Percentiles rank a stretch among this genome's conserved stretches.
Conservation (phyloP, 1,140 invertebrate genomes). For the Caenorhabditis inopinata region DNA sequence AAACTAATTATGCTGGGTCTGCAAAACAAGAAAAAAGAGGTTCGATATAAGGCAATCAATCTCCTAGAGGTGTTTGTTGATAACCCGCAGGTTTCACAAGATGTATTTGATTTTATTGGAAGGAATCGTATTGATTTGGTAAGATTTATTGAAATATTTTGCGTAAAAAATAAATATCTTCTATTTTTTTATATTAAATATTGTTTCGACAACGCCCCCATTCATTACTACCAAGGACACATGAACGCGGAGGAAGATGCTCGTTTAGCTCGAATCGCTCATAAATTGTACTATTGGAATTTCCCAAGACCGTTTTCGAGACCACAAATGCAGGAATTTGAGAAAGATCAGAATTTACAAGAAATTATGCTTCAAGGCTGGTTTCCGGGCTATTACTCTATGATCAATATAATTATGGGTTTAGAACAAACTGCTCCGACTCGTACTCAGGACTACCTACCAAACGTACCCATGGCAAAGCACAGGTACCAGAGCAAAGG, state of each 20-base stretch:
- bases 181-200: neutral
- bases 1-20: neutral
- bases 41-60: neutral
- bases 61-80: neutral
- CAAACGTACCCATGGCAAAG: no score
- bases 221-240: neutral
- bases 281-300: neutral
- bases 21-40: neutral
- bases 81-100: neutral
- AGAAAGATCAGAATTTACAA: no score
- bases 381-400: no score
- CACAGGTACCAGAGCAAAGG: no score
- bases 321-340: constrained; percentile 55
- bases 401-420: no score
- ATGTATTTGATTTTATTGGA: neutral
- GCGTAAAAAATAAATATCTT: no score
- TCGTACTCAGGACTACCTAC: no score
- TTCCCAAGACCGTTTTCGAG: neutral
- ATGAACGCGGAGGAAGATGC: neutral
- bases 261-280: neutral
- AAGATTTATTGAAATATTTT: neutral
- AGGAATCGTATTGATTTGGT: neutral
- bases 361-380: no score
- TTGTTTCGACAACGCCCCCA: neutral
- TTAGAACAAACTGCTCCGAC: no score